A percentile compares a stretch with the other conserved stretches of the same genome.
Evolutionary conservation across 2,797 vertebrate genomes (phyloP).

Genomic region (Caiman crocodilus): DNA sequence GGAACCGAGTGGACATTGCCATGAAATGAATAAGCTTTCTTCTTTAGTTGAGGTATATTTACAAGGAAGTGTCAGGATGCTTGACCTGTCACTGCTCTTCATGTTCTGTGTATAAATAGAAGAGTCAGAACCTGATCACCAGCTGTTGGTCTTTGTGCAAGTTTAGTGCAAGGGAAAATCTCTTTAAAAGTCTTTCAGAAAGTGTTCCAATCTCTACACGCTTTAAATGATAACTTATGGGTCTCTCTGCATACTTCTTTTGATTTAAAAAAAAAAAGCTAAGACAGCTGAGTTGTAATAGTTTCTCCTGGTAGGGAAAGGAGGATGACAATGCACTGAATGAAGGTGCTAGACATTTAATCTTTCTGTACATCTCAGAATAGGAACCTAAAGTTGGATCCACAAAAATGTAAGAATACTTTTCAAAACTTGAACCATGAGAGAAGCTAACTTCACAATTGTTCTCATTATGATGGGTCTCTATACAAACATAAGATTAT

Average conservation of each 20-base stretch:
- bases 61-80: too few species aligned
- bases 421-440: too few species aligned
- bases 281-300: neutral
- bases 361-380: too few species aligned
- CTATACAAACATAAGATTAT: too few species aligned
- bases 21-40: neutral
- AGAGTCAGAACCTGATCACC: neutral
- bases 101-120: neutral
- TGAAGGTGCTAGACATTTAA: neutral
- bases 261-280: neutral
- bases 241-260: neutral
- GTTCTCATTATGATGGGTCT: too few species aligned
- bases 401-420: too few species aligned
- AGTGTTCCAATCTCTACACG: neutral
- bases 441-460: too few species aligned
- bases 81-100: neutral
- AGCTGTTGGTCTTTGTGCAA: neutral
- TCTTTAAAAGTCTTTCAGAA: neutral
- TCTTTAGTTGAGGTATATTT: neutral
- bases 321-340: neutral
- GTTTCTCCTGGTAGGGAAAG: neutral
- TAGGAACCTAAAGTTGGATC: too few species aligned
- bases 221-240: neutral
- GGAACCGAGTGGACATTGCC: neutral
- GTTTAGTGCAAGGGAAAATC: neutral